Percentiles rank a stretch among this genome's conserved stretches.
Conservation (phyloP, 2,113 vertebrate species). For the Anser brachyrhynchus region DNA sequence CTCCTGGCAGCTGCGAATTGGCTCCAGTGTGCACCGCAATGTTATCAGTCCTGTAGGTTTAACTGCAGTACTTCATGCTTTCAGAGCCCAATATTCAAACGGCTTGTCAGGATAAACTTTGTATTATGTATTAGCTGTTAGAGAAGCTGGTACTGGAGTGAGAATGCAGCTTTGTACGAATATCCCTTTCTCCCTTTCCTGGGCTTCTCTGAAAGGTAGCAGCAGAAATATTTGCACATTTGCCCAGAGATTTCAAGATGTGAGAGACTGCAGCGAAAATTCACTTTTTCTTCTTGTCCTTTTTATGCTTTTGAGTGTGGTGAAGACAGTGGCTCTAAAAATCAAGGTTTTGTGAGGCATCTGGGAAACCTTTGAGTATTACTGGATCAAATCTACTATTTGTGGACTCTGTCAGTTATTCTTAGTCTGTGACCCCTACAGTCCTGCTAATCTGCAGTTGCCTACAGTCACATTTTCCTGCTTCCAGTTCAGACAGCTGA, state of each 20-base stretch:
- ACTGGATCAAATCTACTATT: background rate
- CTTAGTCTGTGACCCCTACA: background rate
- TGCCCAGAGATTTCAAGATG: background rate
- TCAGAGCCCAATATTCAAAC: constrained; percentile 41
- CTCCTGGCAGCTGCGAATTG: background rate
- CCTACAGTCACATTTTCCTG: background rate
- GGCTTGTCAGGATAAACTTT: constrained; percentile 1
- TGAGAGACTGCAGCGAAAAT: background rate
- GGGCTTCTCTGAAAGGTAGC: background rate
- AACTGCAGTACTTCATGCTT: constrained; percentile 22
- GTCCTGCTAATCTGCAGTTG: background rate
- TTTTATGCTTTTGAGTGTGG: background rate
- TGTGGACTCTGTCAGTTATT: background rate
- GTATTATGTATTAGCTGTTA: constrained; percentile 31
- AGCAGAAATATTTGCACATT: background rate
- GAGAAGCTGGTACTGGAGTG: background rate
- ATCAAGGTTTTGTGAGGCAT: background rate
- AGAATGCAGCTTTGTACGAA: background rate
- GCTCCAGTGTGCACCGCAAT: background rate
- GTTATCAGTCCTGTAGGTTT: constrained; percentile 28
- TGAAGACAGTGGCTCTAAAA: background rate
- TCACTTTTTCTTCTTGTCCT: background rate
- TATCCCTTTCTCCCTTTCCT: background rate
- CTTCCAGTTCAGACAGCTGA: background rate
- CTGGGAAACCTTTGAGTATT: background rate